Base-by-base conservation (phyloP, 1,140 invertebrate genomes). In the Drosophila neocordata region DNA sequence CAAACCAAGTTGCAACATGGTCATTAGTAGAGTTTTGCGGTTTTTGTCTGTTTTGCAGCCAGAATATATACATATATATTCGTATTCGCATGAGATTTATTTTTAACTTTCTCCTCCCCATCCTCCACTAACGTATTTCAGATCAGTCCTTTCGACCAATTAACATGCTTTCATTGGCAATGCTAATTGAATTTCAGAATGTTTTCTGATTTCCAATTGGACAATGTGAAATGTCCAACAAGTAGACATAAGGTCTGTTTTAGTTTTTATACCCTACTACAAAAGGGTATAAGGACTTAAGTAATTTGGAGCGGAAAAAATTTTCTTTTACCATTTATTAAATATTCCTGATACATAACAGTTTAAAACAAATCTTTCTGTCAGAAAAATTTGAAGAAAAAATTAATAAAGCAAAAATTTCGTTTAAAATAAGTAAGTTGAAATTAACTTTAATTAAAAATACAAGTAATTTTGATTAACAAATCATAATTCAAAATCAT, bases 11-110 rank as follows among this genome's bases (percentile, higher is more conserved):
- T 48, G 41, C 41, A 20, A 31, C 41, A 48, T 20, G 41, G 41
- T 18, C 41, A 48, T 48, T 48, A 48, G 41, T 48, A 20, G 41
- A 48, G 15, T 48, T 48, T 48, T 48, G 41, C 3, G 41, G 41
- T 20, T 48, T 48, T 48, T 48, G 27, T 31, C 27, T 24, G 27
- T 6, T 31, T 31, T 31, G 27, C 27, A 31, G 27, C 1, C 4
- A 31, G 4, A 31, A 31, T 44, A 15, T 44, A 18, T 44, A 13
- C n/a, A n/a, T 15, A 41, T 41, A 4, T 24, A 24, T 44, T 44
- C 13, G 41, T 18, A 44, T 44, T 48, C 15, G 41, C 11, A 48
- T 48, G 41, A 18, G 41, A 48, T 48, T 48, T 20, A 48, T 20
- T 20, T 48, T 48, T 20, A 15, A 8, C 18, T 48, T 20, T 20